phyloP scores from a whole-genome alignment of 2,888 invertebrate genomes.

The Hirtodrosophila histrioides region DNA sequence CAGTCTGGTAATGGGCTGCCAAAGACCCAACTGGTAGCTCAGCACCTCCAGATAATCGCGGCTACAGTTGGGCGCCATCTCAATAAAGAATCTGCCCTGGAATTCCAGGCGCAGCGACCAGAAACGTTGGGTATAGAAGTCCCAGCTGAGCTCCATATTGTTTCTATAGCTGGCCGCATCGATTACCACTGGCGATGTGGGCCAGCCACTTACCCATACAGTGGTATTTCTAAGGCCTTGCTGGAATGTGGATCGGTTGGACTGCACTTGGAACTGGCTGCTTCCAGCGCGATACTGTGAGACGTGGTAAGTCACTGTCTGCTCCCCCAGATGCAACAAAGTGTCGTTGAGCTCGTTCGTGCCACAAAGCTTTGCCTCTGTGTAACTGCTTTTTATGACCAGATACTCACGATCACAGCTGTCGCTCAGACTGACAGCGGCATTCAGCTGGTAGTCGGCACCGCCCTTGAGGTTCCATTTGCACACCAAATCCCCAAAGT shows the following conservation, averaged over 20 bases:
- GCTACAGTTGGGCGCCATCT: conserved; percentile 88
- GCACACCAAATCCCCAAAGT: conserved; percentile 87
- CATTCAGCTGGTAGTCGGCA: conserved; percentile 82
- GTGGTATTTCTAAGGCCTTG: conserved; percentile 88
- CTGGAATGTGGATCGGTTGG: conserved; percentile 15
- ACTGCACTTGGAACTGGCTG: conserved; percentile 54
- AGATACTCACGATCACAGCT: conserved; percentile 87
- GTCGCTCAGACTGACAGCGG: conserved; percentile 85
- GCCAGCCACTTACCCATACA: conserved; percentile 41
- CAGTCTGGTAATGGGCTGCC: conserved; percentile 85
- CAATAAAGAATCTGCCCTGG: conserved; percentile 89
- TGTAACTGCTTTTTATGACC: conserved; percentile 81
- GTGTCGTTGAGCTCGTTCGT: conserved; percentile 37
- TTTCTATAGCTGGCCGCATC: conserved; percentile 86
- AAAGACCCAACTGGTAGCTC: conserved; percentile 85
- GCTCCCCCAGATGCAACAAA: conserved; percentile 57
- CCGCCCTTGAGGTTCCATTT: conserved; percentile 87
- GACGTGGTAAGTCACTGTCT: conserved; percentile 89
- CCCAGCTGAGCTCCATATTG: conserved; percentile 93
- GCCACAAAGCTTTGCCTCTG: conserved; percentile 84
- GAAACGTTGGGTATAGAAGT: conserved; percentile 87
- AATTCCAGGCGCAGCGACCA: conserved; percentile 89
- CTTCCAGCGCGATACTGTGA: conserved; percentile 66
- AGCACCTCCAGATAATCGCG: conserved; percentile 91
- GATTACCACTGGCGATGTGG: conserved; percentile 42